phyloP scores from a whole-genome alignment of 2,113 vertebrate genomes.

The Ancistrus triradiatus region DNA sequence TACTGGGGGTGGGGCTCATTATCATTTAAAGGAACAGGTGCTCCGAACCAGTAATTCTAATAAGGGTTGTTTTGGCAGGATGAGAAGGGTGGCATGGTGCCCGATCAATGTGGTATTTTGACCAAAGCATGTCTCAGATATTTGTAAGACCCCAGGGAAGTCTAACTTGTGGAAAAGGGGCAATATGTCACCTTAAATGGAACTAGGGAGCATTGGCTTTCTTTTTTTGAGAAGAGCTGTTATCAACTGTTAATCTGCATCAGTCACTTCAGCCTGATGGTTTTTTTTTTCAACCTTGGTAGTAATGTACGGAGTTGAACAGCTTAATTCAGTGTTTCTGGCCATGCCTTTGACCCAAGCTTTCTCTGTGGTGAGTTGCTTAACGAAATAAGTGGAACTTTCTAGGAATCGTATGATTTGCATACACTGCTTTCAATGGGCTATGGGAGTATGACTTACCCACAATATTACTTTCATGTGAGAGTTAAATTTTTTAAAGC shows the following conservation, averaged over 20 bases:
- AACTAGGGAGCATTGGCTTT: background rate
- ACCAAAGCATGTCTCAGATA: no score
- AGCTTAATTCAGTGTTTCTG: background rate
- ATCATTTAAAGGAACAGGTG: no score
- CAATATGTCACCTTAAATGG: no score
- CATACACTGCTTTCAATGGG: slow-evolving; percentile 1
- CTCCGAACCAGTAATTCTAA: no score
- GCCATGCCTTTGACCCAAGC: background rate
- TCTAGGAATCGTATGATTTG: background rate
- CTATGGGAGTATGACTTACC: background rate
- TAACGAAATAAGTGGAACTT: background rate
- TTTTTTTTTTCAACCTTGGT: background rate
- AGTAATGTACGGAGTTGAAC: background rate
- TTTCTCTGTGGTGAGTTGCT: background rate
- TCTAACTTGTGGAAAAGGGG: no score
- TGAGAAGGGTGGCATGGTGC: no score
- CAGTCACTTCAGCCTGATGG: background rate
- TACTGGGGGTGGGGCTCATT: no score
- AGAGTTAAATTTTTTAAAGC: background rate
- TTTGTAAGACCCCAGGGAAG: no score
- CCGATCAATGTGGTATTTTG: no score
- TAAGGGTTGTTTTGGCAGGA: no score
- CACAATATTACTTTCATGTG: background rate
- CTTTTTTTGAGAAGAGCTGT: background rate
- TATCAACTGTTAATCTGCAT: background rate